phyloP scores from a whole-genome alignment of 2,113 vertebrate species.

The Mus pahari region DNA sequence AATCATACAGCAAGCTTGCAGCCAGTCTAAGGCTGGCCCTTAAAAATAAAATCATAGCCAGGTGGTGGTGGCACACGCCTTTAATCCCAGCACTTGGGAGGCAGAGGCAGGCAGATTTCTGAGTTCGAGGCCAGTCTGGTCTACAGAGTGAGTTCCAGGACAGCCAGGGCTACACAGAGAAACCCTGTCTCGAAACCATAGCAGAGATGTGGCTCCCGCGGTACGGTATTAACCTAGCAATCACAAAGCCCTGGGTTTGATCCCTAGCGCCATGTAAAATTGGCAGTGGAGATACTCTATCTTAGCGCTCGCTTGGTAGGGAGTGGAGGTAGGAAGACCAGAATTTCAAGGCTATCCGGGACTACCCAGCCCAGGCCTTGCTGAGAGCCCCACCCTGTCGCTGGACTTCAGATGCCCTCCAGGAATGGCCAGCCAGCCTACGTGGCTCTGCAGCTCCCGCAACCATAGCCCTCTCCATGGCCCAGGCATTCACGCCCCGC shows the following conservation, averaged over 20 bases:
- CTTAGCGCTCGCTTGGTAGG: background rate
- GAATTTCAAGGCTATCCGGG: background rate
- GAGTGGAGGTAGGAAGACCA: background rate
- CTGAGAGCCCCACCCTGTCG: background rate
- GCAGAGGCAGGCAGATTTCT: too few relatives aligned
- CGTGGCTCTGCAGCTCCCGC: background rate
- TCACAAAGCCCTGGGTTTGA: background rate
- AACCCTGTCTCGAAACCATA: background rate
- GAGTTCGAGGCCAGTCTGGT: too few relatives aligned
- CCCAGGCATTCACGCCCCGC: rapidly evolving
- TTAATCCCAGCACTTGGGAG: too few relatives aligned
- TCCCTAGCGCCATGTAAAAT: background rate
- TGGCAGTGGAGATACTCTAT: background rate
- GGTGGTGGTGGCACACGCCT: background rate
- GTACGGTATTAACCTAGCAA: background rate
- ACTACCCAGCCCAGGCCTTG: background rate
- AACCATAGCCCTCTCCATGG: rapidly evolving
- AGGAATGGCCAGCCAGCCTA: background rate
- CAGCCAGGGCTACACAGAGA: background rate
- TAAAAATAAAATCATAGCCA: background rate
- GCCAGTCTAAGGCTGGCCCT: too few relatives aligned
- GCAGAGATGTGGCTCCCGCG: background rate
- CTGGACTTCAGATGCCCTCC: background rate
- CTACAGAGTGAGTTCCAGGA: background rate
- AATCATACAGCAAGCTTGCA: too few relatives aligned